Percentiles rank a stretch among this genome's conserved stretches.
phyloP scores from a whole-genome alignment of 1,140 invertebrate species.

The Pemphigus obesinymphae region DNA sequence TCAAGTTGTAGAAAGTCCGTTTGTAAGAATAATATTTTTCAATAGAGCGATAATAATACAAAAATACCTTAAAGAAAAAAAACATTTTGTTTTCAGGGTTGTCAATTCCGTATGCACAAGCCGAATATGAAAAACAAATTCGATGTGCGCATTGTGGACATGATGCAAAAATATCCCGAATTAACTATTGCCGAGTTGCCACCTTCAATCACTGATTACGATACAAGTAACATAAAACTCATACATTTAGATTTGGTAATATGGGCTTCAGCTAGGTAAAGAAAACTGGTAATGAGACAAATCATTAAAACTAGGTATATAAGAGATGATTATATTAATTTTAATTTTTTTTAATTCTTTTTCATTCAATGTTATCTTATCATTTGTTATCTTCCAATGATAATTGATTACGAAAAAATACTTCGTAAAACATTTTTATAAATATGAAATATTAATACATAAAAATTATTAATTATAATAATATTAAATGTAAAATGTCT shows the following conservation, averaged over 20 bases:
- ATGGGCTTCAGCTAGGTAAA: too few relatives aligned
- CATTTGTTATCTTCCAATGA: too few relatives aligned
- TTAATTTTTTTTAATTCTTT: too few relatives aligned
- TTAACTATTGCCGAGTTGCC: background rate
- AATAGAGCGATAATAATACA: background rate
- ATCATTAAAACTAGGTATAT: too few relatives aligned
- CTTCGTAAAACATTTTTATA: too few relatives aligned
- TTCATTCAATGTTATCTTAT: too few relatives aligned
- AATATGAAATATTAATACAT: too few relatives aligned
- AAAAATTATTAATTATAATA: too few relatives aligned
- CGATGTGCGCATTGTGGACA: background rate
- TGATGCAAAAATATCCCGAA: background rate
- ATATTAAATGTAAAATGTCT: too few relatives aligned
- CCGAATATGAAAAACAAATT: background rate
- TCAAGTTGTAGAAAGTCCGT: slow-evolving; percentile 10
- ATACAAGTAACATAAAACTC: background rate
- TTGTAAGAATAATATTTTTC: background rate
- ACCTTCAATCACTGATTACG: background rate
- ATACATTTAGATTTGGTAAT: background rate
- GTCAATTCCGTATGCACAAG: background rate
- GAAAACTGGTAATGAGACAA: too few relatives aligned
- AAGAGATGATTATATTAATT: too few relatives aligned
- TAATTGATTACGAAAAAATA: too few relatives aligned
- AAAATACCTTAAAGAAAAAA: background rate
- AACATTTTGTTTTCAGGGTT: background rate